These are phyloP conservation scores for Diplodus sargus DNA, from an alignment of 2,797 vertebrate species.

Conservation along the genomic window DNA sequence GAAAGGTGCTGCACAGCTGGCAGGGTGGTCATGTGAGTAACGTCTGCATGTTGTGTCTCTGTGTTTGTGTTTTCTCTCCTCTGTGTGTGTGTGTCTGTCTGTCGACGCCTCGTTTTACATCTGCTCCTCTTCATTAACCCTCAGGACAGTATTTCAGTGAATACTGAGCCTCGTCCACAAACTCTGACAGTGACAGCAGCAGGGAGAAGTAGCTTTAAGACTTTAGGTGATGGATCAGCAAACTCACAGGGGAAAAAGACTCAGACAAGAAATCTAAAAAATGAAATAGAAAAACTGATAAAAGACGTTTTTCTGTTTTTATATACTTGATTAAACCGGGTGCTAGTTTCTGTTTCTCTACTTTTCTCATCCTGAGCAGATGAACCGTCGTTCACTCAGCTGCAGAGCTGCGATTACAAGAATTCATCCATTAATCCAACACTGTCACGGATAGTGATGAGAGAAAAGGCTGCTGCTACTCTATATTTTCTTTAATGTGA, in stretches of 20 bases:
- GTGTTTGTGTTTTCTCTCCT: slow-evolving; percentile 43
- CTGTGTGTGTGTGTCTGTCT: slow-evolving; percentile 6
- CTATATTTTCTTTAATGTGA: not conserved
- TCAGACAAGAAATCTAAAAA: too few species aligned
- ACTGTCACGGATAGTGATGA: too few species aligned
- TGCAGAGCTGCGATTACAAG: not conserved
- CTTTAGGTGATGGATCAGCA: not conserved
- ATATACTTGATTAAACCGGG: too few species aligned
- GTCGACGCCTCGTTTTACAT: slow-evolving; percentile 17
- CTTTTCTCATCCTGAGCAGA: not conserved
- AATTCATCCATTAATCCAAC: too few species aligned
- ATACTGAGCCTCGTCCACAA: slow-evolving; percentile 9
- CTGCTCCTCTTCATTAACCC: not conserved
- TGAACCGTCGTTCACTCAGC: not conserved
- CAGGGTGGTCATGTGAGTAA: slow-evolving; percentile 52
- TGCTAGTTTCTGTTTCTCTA: not conserved
- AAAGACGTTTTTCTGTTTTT: not conserved
- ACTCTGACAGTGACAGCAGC: not conserved
- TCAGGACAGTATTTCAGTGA: slow-evolving; percentile 4
- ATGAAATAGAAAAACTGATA: too few species aligned
- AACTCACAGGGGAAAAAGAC: not conserved
- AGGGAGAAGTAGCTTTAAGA: not conserved
- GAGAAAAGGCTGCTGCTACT: not conserved
- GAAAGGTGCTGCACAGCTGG: slow-evolving; percentile 17
- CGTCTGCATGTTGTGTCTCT: slow-evolving; percentile 59